Evolutionary conservation across 2,113 vertebrate species (phyloP), one percentile per base, ranked within the genome.

Genomic region (Ochotona curzoniae): DNA sequence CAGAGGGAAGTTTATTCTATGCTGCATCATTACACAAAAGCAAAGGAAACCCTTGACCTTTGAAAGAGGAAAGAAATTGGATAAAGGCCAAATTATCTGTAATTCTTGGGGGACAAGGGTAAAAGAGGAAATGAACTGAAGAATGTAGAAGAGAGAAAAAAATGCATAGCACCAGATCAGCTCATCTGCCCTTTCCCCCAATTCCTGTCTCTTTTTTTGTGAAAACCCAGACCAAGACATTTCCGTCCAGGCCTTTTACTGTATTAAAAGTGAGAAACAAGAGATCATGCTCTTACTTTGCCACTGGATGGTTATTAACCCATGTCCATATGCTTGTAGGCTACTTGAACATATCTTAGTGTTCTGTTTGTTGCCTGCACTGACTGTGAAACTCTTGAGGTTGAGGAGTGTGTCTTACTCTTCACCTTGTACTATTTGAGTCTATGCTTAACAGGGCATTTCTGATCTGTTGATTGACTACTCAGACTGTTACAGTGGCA

Each of bases 1-100:
- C 25, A 63, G 74, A 70, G 79, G n/a, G 11, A 87, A 61, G 64
- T 81, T 74, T 82, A 10, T 79, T 89, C 12, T 60, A 54, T 5
- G 3, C 67, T 69, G 49, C 32, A 60, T 79, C 88, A 88, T 93
- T 74, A 74, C 91, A 85, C 25, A 87, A 91, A 67, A 6, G 61
- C 71, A 70, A 75, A 89, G 38, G 14, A 91, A 86, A 81, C 57
- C 6, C 23, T n/a, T 69, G 28, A 69, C 26, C 51, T 83, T 74
- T 73, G 63, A 86, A 79, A 95, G 49, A 86, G 26, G 49, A 26
- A 66, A 87, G 49, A 78, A 75, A 23, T 71, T 90, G 78, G 17
- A 74, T 28, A 63, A 92, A 81, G 44, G 76, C 60, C 15, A 89
- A 63, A 61, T 38, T 25, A 8, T 81, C 73, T 67, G 9, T 51